Conservation (phyloP, 2,797 vertebrate genomes). For the Eulemur coronatus region DNA sequence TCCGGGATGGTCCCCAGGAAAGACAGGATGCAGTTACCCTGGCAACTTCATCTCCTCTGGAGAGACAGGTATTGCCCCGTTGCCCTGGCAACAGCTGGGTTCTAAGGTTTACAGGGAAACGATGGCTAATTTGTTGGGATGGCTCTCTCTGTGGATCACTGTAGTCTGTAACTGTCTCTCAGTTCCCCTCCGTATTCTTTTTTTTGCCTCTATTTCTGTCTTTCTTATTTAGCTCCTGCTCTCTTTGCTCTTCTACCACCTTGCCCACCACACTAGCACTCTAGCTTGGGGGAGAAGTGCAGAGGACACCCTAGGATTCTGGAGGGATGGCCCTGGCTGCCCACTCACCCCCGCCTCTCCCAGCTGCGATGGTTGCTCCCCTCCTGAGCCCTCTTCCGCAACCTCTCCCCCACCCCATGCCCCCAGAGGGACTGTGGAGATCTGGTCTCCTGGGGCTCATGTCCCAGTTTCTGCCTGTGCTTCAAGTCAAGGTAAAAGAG, state of each 20-base stretch:
- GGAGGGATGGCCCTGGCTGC: not conserved
- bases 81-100: conserved; percentile 76
- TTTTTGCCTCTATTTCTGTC: conserved; percentile 37
- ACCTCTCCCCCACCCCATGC: not conserved
- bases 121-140: conserved; percentile 61
- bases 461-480: conserved; percentile 60
- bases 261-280: not conserved
- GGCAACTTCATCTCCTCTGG: conserved; percentile 82
- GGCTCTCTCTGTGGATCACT: conserved; percentile 30
- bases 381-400: conserved; percentile 18
- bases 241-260: not conserved
- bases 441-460: conserved; percentile 52
- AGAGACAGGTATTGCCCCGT: conserved; percentile 85
- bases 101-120: conserved; percentile 73
- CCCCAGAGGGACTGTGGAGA: conserved; percentile 34
- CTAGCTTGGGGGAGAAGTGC: not conserved
- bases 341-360: not conserved
- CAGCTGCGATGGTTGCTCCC: conserved; percentile 31
- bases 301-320: not conserved
- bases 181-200: not conserved
- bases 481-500: conserved; percentile 37
- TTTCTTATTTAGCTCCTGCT: not conserved
- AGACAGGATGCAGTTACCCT: conserved; percentile 85
- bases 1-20: conserved; percentile 81
- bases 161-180: not conserved